Conservation (phyloP, 1,140 invertebrate species). For the Tenebrio molitor region DNA sequence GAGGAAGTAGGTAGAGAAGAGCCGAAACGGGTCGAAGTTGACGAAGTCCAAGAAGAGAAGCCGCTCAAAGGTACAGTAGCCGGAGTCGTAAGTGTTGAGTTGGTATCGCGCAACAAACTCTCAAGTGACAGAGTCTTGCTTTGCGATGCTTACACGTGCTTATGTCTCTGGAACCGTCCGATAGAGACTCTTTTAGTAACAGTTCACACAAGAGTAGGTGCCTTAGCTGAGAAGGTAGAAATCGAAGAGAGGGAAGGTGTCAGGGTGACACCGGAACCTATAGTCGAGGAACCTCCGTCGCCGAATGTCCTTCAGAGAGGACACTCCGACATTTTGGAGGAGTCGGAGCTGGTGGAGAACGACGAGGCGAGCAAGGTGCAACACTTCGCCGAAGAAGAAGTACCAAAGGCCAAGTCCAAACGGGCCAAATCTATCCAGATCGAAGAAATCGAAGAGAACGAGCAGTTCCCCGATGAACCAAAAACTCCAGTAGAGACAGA, state of each 20-base stretch:
- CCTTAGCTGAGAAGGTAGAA: slow-evolving; percentile 52
- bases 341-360: slow-evolving; percentile 53
- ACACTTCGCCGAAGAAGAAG: slow-evolving; percentile 43
- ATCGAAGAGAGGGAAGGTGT: slow-evolving; percentile 45
- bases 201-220: slow-evolving; percentile 56
- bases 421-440: slow-evolving; percentile 55
- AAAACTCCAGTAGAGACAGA: slow-evolving; percentile 45
- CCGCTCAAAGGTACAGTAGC: slow-evolving; percentile 57
- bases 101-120: slow-evolving; percentile 36
- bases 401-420: slow-evolving; percentile 51
- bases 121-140: slow-evolving; percentile 48
- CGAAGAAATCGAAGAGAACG: slow-evolving; percentile 56
- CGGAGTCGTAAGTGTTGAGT: slow-evolving; percentile 7
- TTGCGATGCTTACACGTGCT: slow-evolving; percentile 35
- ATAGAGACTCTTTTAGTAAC: slow-evolving; percentile 28
- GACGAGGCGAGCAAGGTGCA: slow-evolving; percentile 50
- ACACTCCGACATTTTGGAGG: slow-evolving; percentile 59
- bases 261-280: slow-evolving; percentile 56
- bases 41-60: slow-evolving; percentile 58
- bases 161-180: slow-evolving; percentile 13
- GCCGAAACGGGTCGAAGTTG: slow-evolving; percentile 6
- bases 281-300: slow-evolving; percentile 59
- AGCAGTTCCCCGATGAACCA: slow-evolving; percentile 15
- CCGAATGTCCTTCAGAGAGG: slow-evolving; percentile 66
- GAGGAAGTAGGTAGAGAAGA: slow-evolving; percentile 51